Conservation (phyloP, 1,140 invertebrate species). For the Drosophila sp. region DNA sequence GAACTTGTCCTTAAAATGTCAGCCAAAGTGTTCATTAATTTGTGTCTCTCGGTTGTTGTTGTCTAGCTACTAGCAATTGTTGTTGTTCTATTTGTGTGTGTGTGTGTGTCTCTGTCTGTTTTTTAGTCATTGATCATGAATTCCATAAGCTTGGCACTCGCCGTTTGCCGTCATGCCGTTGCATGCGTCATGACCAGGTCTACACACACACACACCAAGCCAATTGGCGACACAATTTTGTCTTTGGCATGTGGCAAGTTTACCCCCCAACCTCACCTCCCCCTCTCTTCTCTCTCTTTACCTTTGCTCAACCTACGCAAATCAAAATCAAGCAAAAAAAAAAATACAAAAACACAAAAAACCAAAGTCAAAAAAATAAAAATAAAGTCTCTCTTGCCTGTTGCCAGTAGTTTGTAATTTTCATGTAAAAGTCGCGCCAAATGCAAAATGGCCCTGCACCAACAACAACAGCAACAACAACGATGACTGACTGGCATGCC, state of each 20-base stretch:
- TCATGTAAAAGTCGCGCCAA: conserved; percentile 79
- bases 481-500: conserved; percentile 49
- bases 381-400: conserved; percentile 37
- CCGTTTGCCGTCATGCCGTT: conserved; percentile 30
- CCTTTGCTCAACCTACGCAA: conserved; percentile 61
- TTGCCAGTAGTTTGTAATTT: conserved; percentile 81
- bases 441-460: conserved; percentile 76
- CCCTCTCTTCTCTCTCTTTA: not conserved
- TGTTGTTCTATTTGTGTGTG: conserved; percentile 47
- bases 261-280: conserved; percentile 16
- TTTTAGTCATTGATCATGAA: conserved; percentile 76
- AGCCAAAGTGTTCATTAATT: conserved; percentile 80
- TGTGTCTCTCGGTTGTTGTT: conserved; percentile 53
- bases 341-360: conserved; percentile 15
- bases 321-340: conserved; percentile 25
- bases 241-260: conserved; percentile 66
- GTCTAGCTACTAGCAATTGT: conserved; percentile 19
- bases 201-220: conserved; percentile 29
- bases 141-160: conserved; percentile 76
- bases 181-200: conserved; percentile 68
- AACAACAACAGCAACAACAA: conserved; percentile 30
- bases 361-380: conserved; percentile 25
- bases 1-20: conserved; percentile 82
- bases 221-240: conserved; percentile 74
- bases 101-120: conserved; percentile 60